Conservation (phyloP, 1,140 invertebrate species). For the Yoshiicerus persimilis region DNA sequence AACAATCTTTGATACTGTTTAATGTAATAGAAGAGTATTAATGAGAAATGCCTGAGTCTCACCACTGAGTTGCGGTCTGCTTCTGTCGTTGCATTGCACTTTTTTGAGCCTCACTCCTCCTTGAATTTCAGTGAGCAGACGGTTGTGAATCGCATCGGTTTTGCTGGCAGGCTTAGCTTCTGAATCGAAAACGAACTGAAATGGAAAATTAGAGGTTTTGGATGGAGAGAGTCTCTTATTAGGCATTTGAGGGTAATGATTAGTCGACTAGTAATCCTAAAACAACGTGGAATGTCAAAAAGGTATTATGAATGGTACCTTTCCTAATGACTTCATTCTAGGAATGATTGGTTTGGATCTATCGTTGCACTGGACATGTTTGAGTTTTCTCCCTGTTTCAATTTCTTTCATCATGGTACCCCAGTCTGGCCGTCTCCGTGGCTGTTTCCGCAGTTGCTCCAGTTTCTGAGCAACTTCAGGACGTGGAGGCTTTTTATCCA, state of each 20-base stretch:
- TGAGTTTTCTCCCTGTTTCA: constrained; percentile 71
- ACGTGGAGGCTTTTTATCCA: not conserved
- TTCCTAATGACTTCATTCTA: constrained; percentile 63
- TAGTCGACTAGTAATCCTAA: not conserved
- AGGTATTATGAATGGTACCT: constrained; percentile 54
- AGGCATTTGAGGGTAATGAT: not conserved
- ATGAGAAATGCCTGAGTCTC: not conserved
- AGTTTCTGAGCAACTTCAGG: constrained; percentile 52
- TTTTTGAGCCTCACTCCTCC: constrained; percentile 73
- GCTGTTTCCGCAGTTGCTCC: constrained; percentile 68
- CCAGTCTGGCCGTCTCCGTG: constrained; percentile 81
- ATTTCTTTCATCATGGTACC: constrained; percentile 86
- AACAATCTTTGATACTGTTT: too few species aligned
- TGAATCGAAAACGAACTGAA: constrained; percentile 84
- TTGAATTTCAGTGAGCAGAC: constrained; percentile 79
- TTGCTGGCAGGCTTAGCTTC: constrained; percentile 64
- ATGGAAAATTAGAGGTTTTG: constrained; percentile 48
- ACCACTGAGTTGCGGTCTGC: constrained; percentile 74
- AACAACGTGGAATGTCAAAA: not conserved
- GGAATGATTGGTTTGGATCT: constrained; percentile 67
- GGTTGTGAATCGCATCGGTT: constrained; percentile 71
- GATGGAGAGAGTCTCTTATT: not conserved
- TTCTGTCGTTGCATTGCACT: constrained; percentile 79
- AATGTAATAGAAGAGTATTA: too few species aligned
- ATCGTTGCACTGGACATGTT: constrained; percentile 80